Conservation (phyloP, 2,888 invertebrate species). For the Lydus trimaculatus region DNA sequence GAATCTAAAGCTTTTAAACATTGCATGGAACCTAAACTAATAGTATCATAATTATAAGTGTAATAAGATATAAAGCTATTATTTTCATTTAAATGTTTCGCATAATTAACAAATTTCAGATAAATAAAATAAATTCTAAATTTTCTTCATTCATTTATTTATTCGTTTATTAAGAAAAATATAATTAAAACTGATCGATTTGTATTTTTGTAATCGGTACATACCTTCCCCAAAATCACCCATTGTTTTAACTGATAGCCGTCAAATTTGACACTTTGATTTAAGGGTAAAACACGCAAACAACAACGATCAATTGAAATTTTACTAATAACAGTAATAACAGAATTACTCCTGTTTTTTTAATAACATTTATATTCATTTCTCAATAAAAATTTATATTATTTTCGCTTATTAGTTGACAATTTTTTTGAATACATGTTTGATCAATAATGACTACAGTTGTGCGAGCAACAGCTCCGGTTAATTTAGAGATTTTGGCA, state of each 20-base stretch:
- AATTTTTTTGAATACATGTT: constrained; percentile 48
- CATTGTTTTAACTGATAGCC: constrained; percentile 44
- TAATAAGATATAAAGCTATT: constrained; percentile 38
- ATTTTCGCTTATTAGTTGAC: constrained; percentile 39
- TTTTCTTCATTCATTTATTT: too few species aligned
- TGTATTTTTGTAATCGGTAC: constrained; percentile 7
- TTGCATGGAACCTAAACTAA: constrained; percentile 40
- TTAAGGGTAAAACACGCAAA: constrained; percentile 43
- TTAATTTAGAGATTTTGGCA: neutral
- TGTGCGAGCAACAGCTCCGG: neutral
- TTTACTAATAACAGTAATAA: constrained; percentile 11
- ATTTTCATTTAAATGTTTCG: constrained; percentile 22
- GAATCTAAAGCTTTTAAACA: constrained; percentile 45
- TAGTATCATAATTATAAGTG: constrained; percentile 33
- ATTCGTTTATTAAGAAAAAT: neutral
- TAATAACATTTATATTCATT: too few species aligned
- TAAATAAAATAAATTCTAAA: neutral
- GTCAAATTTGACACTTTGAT: constrained; percentile 46
- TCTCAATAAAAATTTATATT: neutral
- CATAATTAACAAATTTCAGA: neutral
- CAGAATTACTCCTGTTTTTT: neutral
- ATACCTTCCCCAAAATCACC: constrained; percentile 58
- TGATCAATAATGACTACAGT: constrained; percentile 46
- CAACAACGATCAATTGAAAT: constrained; percentile 38
- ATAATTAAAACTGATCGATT: neutral